Base-by-base conservation (phyloP, 1,140 invertebrate genomes). In the Diabrotica undecimpunctata region DNA sequence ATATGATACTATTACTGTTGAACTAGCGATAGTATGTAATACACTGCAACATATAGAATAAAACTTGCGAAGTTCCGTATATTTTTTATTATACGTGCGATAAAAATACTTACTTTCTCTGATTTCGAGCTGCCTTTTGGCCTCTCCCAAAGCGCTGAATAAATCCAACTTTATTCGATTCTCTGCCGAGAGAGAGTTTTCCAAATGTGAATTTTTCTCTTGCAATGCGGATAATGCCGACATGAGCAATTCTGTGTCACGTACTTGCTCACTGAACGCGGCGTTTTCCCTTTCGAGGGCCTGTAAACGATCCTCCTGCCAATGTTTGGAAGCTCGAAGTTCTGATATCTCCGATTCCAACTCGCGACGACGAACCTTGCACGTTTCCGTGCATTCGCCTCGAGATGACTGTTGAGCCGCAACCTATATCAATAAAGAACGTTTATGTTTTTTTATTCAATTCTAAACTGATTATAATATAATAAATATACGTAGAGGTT, bases 141-240 rank as follows among this genome's bases (percentile, higher is more conserved):
- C 94, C 78, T 96, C 96, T 14, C 95, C 96, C 46, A 98, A 86
- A 65, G 95, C 96, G 63, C 94, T 96, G 81, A 98, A 97, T 63
- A 99, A 85, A 83, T 98, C 95, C 65, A 98, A 85, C 82, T 98
- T 98, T 79, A 98, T 90, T 66, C 95, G 85, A 54, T 95, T 99
- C 84, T 98, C 96, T 35, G 95, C 93, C 69, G 92, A 95, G 58
- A 99, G 85, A 78, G 91, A 95, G 74, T 92, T 93, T 81, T 99
- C 95, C 63, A 96, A 83, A 78, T 93, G 92, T 71, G 85, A 79
- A 78, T 92, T 95, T 81, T 94, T 94, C 66, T 95, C 92, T 81
- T 95, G 91, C 79, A 96, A 86, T 38, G 87, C 86, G 66, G 85
- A 86, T 52, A 95, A 79, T n/a, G 92, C 91, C 54, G 86, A 85